A percentile compares a stretch with the other conserved stretches of the same genome.
These are phyloP conservation scores for Leptoteleia sp. DNA, from an alignment of 1,140 invertebrate genomes.

Conservation along the genomic window DNA sequence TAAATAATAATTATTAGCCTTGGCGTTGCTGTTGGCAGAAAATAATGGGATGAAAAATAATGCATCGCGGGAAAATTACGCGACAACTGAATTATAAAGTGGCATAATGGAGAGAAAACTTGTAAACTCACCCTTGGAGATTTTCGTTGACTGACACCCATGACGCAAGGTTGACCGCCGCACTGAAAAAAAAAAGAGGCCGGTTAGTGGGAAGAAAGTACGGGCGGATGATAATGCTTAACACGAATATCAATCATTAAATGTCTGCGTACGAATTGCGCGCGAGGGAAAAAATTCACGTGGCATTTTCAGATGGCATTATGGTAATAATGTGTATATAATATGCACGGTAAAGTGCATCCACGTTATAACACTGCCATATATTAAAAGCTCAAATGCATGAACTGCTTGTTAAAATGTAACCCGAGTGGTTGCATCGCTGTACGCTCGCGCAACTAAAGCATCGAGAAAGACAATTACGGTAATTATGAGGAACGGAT, in stretches of 20 bases:
- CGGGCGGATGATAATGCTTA: conserved; percentile 51
- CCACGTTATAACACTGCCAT: conserved; percentile 29
- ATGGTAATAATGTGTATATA: conserved; percentile 55
- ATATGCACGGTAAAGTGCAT: conserved; percentile 31
- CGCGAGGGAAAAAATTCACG: conserved; percentile 19
- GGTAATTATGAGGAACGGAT: conserved; percentile 54
- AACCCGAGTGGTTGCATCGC: conserved; percentile 44
- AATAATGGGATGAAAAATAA: no score
- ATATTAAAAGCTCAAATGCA: conserved; percentile 62
- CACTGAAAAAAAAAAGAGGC: conserved; percentile 81
- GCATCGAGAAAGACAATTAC: conserved; percentile 51
- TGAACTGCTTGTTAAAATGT: conserved; percentile 61
- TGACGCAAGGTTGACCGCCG: conserved; percentile 78
- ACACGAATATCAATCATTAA: conserved; percentile 45
- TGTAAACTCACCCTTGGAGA: conserved; percentile 75
- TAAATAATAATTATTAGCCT: no score
- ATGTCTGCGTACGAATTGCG: conserved; percentile 8
- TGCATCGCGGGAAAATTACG: conserved; percentile 15
- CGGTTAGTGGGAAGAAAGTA: no score
- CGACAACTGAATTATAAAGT: conserved; percentile 15
- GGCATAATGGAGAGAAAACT: conserved; percentile 13
- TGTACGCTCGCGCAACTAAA: conserved; percentile 37
- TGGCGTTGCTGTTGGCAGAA: no score
- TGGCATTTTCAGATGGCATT: conserved; percentile 42
- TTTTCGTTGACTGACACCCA: conserved; percentile 72